Base-by-base conservation (phyloP, 2,797 vertebrate species). In the Myotis pilosus region DNA sequence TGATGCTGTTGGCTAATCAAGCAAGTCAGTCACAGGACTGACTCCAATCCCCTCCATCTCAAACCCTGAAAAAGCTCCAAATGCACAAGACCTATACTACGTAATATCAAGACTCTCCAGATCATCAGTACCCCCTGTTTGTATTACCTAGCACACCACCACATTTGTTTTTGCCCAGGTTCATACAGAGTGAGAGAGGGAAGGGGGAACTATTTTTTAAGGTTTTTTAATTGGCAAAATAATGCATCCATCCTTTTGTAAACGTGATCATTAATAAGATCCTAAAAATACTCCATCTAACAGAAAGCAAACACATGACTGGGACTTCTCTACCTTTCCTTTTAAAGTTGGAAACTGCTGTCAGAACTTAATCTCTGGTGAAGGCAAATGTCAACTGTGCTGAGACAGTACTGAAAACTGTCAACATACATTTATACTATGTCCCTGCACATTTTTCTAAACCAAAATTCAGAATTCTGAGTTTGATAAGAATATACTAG, bases 151-250 rank as follows among this genome's bases (percentile, higher is more conserved):
- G 11, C 25, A 36, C 75, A 55, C 72, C 89, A 89, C 53, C 78
- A 91, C 86, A 89, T 78, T 96, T 91, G 62, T 11, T 97, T 95
- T 90, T 75, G 5, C n/a, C 96, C 60, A 89, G 75, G 41, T 60
- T 57, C 16, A 19, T 91, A 49, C 9, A 57, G 22, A n/a, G 44
- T 20, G 71, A 74, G 75, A 57, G 75, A 53, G 2, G 19, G 10
- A 38, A 85, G 22, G 8, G 2, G 6, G 4, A 79, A 11, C 47
- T 55, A 60, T 20, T 76, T 89, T 94, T 80, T 71, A 69, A 89
- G 60, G 64, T 47, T 49, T 55, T 94, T 96, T 93, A 55, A 84
- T 72, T 60, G 9, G 47, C 38, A 96, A 92, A 74, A 72, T 75
- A 96, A 81, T 53, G 13, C 8, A 86, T 2, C 2, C 2, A 15